Percentiles rank a stretch among this genome's conserved stretches.
Evolutionary conservation across 1,140 invertebrate genomes (phyloP).

Genomic region (Drosophila repleta): DNA sequence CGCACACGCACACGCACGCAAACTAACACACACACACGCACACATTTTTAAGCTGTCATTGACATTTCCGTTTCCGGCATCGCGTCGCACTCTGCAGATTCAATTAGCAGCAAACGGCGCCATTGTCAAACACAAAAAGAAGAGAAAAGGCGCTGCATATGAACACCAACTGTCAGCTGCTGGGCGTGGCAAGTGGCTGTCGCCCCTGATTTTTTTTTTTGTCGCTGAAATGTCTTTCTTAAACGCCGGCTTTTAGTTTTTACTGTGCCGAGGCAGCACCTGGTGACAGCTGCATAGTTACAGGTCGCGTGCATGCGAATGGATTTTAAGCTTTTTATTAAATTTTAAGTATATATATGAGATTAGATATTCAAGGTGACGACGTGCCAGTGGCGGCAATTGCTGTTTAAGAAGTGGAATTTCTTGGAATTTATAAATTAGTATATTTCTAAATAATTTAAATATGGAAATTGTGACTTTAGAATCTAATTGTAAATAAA

Average conservation of each 20-base stretch:
- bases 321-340: neutral
- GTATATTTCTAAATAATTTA: too few species aligned
- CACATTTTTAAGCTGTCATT: slow-evolving; percentile 73
- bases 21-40: slow-evolving; percentile 8
- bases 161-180: slow-evolving; percentile 3
- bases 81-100: slow-evolving; percentile 52
- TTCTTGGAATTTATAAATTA: too few species aligned
- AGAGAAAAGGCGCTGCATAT: slow-evolving; percentile 36
- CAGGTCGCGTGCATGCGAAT: neutral
- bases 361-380: too few species aligned
- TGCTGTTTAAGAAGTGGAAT: too few species aligned
- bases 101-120: slow-evolving; percentile 62
- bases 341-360: neutral
- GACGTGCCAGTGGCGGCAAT: too few species aligned
- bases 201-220: neutral
- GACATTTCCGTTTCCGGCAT: slow-evolving; percentile 73
- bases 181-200: slow-evolving; percentile 1
- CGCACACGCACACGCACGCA: slow-evolving; percentile 29
- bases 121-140: slow-evolving; percentile 42
- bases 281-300: neutral
- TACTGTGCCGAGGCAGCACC: neutral
- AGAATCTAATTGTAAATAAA: too few species aligned
- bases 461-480: too few species aligned
- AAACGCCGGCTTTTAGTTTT: slow-evolving; percentile 15
- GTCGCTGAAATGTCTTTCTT: slow-evolving; percentile 7